These are phyloP conservation scores for Indicator indicator DNA, from an alignment of 2,113 vertebrate species.

Conservation along the genomic window DNA sequence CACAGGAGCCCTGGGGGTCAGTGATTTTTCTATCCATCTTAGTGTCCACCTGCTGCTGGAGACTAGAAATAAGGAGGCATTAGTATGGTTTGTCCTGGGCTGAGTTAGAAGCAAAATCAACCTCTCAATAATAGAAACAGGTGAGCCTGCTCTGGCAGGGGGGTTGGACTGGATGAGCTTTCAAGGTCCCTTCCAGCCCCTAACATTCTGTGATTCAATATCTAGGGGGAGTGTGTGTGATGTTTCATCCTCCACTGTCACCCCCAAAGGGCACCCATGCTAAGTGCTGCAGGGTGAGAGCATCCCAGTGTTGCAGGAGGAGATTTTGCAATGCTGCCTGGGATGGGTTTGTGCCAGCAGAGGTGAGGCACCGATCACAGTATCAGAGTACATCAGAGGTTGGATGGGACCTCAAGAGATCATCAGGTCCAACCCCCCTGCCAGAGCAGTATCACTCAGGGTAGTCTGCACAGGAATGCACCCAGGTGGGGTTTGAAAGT, in stretches of 20 bases:
- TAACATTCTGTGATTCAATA: no score
- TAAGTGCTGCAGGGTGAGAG: rapidly evolving
- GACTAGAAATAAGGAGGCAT: neutral
- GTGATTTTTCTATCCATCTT: neutral
- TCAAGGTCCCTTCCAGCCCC: no score
- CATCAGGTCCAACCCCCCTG: no score
- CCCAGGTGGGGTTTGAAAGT: no score
- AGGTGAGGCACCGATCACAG: no score
- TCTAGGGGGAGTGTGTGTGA: rapidly evolving
- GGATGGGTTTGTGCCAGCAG: neutral
- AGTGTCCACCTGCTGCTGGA: neutral
- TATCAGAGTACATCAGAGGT: no score
- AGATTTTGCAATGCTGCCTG: neutral
- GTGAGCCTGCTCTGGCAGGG: no score
- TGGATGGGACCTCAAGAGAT: no score
- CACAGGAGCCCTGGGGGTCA: neutral
- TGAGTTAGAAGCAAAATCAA: neutral
- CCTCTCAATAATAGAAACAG: neutral
- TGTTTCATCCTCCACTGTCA: rapidly evolving
- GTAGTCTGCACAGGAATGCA: no score
- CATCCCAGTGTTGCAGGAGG: neutral
- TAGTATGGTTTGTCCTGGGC: neutral
- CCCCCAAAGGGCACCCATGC: rapidly evolving
- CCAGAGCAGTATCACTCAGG: no score
- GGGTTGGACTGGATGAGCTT: no score